phyloP scores from a whole-genome alignment of 1,140 invertebrate genomes.

The Megathymus violae region DNA sequence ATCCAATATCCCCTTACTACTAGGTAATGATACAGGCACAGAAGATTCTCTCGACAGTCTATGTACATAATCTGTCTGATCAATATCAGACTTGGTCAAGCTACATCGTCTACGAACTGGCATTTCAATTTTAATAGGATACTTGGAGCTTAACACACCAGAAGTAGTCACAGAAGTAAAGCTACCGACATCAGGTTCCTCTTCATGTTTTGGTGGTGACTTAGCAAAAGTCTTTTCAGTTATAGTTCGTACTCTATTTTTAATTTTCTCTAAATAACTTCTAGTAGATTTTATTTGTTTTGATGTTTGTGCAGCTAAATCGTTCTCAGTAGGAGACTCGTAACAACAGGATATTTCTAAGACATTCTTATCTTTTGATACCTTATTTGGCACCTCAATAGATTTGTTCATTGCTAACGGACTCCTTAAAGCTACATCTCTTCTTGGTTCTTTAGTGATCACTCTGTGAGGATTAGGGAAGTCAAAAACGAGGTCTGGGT shows the following conservation, averaged over 20 bases:
- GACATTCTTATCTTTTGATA: constrained; percentile 84
- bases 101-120: constrained; percentile 76
- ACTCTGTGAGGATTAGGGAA: constrained; percentile 54
- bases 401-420: constrained; percentile 50
- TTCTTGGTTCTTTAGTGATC: constrained; percentile 70
- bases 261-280: constrained; percentile 85
- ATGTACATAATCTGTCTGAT: constrained; percentile 84
- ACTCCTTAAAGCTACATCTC: constrained; percentile 58
- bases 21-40: constrained; percentile 69
- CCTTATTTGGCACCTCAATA: constrained; percentile 64
- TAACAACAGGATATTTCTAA: constrained; percentile 86
- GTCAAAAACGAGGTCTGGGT: constrained; percentile 74
- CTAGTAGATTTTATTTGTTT: constrained; percentile 81
- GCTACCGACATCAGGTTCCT: constrained; percentile 79
- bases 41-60: constrained; percentile 68
- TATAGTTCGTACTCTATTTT: constrained; percentile 83
- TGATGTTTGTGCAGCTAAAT: constrained; percentile 72
- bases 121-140: constrained; percentile 54
- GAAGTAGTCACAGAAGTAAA: constrained; percentile 86
- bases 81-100: constrained; percentile 86
- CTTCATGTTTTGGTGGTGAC: constrained; percentile 60
- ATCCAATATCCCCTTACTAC: constrained; percentile 56
- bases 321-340: constrained; percentile 79
- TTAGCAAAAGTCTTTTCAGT: constrained; percentile 82
- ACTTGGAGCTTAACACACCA: constrained; percentile 84